Conservation (phyloP, 2,113 vertebrate species). For the Bungarus multicinctus region DNA sequence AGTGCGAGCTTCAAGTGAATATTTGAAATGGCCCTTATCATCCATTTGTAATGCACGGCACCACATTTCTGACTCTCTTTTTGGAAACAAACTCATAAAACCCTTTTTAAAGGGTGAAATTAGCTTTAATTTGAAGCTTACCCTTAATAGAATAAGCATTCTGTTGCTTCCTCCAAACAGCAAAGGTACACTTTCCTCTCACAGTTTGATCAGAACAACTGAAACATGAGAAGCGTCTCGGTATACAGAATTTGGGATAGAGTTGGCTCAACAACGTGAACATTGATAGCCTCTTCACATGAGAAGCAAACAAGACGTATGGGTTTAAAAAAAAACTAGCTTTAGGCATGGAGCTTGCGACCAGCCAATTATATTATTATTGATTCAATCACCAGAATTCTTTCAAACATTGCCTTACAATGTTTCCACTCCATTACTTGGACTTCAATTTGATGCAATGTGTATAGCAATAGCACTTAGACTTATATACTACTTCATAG, state of each 20-base stretch:
- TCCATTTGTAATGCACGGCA: not conserved
- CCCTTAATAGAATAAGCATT: conserved; percentile 1
- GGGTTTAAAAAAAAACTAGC: not conserved
- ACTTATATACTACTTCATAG: not conserved
- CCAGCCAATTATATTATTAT: not conserved
- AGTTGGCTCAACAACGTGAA: not conserved
- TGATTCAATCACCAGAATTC: not conserved
- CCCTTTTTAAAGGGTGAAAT: conserved; percentile 3
- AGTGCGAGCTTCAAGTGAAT: not conserved
- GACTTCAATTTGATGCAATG: not conserved
- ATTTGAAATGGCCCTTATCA: conserved; percentile 8
- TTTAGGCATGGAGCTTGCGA: not conserved
- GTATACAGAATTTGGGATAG: not conserved
- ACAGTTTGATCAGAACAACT: not conserved
- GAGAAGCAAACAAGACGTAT: not conserved
- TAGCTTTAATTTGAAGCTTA: conserved; percentile 24
- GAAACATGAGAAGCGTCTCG: not conserved
- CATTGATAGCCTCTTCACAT: not conserved
- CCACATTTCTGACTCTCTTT: not conserved
- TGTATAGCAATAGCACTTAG: not conserved
- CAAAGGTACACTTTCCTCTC: not conserved
- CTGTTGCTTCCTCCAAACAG: not conserved
- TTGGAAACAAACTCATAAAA: not conserved
- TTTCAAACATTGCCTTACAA: not conserved
- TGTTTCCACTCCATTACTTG: not conserved